A percentile compares a stretch with the other conserved stretches of the same genome.
Conservation (phyloP, 2,797 vertebrate genomes). For the Scleropages formosus region DNA sequence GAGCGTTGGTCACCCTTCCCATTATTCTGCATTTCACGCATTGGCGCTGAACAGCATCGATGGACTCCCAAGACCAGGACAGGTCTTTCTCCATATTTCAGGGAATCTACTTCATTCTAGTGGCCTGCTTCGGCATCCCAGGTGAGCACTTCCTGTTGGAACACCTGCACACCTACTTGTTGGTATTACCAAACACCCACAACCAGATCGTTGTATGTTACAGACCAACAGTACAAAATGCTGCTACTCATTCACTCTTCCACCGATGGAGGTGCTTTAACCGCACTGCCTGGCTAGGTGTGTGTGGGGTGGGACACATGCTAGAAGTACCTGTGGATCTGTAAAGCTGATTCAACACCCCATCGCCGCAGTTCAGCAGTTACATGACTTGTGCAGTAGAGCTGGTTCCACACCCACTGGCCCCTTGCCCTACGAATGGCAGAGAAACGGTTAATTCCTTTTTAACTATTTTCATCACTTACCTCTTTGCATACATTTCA, state of each 20-base stretch:
- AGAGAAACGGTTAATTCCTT: too few species aligned
- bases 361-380: slow-evolving; percentile 13
- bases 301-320: background rate
- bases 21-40: background rate
- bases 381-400: background rate
- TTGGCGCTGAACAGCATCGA: background rate
- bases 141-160: slow-evolving; percentile 23
- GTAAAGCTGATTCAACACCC: slow-evolving; percentile 29
- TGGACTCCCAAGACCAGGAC: slow-evolving; percentile 15
- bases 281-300: background rate
- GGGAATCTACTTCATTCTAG: slow-evolving; percentile 31
- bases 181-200: slow-evolving; percentile 32
- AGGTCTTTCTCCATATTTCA: slow-evolving; percentile 21
- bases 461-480: too few species aligned
- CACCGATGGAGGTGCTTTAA: background rate
- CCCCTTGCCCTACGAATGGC: too few species aligned
- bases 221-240: too few species aligned
- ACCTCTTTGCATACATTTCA: too few species aligned
- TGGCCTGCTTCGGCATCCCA: slow-evolving; percentile 31
- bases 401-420: too few species aligned
- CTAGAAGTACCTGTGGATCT: background rate
- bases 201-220: slow-evolving; percentile 23
- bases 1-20: background rate
- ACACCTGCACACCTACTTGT: background rate
- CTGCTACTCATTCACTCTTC: background rate